Evolutionary conservation across 2,888 invertebrate genomes (phyloP).

Genomic region (Orchesellides sinensis): DNA sequence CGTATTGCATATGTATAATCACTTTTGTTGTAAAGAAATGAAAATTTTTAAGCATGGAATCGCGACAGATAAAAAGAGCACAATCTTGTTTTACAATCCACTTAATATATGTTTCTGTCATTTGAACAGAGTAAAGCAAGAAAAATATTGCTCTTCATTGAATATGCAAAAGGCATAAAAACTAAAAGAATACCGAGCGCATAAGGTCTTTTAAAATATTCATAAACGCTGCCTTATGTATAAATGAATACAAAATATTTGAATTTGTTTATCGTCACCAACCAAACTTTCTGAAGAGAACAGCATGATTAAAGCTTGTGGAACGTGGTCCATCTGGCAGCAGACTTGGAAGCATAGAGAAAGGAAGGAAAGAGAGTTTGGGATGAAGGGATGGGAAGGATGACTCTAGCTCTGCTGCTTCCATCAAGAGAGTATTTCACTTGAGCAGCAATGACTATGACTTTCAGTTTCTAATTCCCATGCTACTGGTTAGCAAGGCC

Average conservation of each 20-base stretch:
- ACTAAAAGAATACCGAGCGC: constrained; percentile 16
- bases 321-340: constrained; percentile 51
- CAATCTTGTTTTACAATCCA: neutral
- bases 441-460: too few relatives aligned
- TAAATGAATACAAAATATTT: constrained; percentile 56
- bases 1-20: neutral
- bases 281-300: neutral
- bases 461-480: too few relatives aligned
- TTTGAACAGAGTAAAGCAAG: constrained; percentile 27
- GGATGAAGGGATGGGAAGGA: constrained; percentile 7
- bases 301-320: neutral
- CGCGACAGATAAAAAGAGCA: neutral
- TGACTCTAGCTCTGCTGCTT: constrained; percentile 34
- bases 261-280: constrained; percentile 39
- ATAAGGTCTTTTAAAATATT: constrained; percentile 49
- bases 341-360: too few relatives aligned
- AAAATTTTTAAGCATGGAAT: neutral
- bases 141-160: constrained; percentile 56
- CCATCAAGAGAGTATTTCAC: too few relatives aligned
- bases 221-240: constrained; percentile 58
- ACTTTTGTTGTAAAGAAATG: neutral
- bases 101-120: constrained; percentile 22
- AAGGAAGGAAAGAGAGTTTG: too few relatives aligned
- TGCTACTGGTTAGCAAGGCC: too few relatives aligned
- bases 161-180: constrained; percentile 52